Conservation (phyloP, 2,797 vertebrate genomes). For the Coracias cyanogaster region DNA sequence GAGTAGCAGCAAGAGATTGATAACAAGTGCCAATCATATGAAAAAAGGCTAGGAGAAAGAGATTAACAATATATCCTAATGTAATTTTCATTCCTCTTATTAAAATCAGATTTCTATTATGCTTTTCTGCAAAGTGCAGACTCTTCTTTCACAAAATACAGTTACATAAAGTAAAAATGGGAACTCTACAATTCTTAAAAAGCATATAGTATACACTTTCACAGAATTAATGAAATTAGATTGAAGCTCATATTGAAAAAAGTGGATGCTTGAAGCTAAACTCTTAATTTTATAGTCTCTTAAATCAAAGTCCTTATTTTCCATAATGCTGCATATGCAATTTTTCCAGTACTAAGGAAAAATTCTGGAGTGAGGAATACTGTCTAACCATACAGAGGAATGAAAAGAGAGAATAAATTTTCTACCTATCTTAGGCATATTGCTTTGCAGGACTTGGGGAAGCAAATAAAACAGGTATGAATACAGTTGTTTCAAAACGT, state of each 20-base stretch:
- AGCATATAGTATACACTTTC: neutral
- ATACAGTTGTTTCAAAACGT: neutral
- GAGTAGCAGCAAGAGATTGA: neutral
- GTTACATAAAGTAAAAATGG: neutral
- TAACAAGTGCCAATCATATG: conserved; percentile 19
- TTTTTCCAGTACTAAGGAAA: neutral
- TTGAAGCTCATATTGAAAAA: neutral
- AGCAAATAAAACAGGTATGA: neutral
- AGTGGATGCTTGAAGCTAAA: neutral
- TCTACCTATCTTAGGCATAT: neutral
- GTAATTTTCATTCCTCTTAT: conserved; percentile 14
- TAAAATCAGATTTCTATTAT: conserved; percentile 23
- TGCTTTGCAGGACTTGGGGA: neutral
- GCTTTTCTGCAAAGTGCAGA: neutral
- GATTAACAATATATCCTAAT: conserved; percentile 28
- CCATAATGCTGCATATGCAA: neutral
- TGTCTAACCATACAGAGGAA: neutral
- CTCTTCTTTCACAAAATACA: neutral
- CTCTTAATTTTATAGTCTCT: neutral
- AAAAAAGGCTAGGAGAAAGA: neutral
- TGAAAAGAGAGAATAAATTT: neutral
- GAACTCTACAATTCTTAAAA: neutral
- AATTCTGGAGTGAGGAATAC: neutral
- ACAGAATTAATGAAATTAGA: neutral
- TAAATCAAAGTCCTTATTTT: neutral